Evolutionary conservation across 2,888 invertebrate genomes (phyloP).

Genomic region (Hydriomena furcata): DNA sequence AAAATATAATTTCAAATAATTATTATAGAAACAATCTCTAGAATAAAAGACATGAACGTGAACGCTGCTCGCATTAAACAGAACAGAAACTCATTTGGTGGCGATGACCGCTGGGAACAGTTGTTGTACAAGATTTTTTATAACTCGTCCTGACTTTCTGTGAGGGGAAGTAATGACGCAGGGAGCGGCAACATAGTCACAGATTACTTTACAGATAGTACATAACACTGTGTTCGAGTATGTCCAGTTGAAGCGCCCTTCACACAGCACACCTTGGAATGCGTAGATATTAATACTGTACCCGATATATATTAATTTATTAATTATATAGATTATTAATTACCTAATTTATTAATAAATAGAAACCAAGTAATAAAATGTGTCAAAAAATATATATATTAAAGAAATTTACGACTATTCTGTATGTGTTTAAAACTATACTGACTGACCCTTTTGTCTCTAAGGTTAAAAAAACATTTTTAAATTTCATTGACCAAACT

Average conservation of each 20-base stretch:
- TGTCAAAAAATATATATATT: too few species aligned
- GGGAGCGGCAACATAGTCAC: conserved; percentile 6
- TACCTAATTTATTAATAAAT: too few species aligned
- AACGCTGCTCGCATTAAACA: background rate
- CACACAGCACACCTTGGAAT: conserved; percentile 13
- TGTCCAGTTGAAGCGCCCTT: conserved; percentile 4
- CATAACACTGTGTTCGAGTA: background rate
- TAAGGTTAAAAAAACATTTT: too few species aligned
- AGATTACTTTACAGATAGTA: conserved; percentile 10
- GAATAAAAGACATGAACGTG: background rate
- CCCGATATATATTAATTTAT: too few species aligned
- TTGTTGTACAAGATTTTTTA: conserved; percentile 23
- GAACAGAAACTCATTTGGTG: conserved; percentile 13
- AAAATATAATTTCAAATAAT: too few species aligned
- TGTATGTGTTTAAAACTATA: too few species aligned
- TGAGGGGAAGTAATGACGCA: conserved; percentile 14
- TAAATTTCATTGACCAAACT: too few species aligned
- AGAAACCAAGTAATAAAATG: too few species aligned
- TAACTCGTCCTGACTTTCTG: conserved; percentile 11
- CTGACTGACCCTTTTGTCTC: too few species aligned
- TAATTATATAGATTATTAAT: too few species aligned
- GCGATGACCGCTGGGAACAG: conserved; percentile 13
- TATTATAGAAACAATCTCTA: background rate
- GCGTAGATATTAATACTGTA: conserved; percentile 4
- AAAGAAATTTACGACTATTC: too few species aligned